Evolutionary conservation across 2,797 vertebrate species (phyloP).

Genomic region (Liparis tanakae): DNA sequence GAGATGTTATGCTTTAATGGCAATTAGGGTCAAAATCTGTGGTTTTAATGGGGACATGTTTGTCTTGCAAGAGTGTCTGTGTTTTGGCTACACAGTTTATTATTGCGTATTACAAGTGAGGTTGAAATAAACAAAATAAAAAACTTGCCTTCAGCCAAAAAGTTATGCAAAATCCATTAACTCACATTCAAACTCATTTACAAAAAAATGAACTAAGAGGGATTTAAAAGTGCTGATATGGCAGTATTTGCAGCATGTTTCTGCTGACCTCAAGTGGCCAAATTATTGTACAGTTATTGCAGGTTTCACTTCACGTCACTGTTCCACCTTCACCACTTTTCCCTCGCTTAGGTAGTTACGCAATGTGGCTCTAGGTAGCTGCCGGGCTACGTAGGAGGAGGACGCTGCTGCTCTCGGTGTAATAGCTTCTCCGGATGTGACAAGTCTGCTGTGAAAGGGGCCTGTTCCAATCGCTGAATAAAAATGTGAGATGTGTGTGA

Average conservation of each 20-base stretch:
- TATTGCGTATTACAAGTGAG: no score
- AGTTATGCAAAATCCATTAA: not conserved
- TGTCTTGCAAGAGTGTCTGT: not conserved
- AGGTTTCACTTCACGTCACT: not conserved
- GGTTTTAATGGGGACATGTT: no score
- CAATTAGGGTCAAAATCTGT: not conserved
- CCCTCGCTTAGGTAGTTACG: not conserved
- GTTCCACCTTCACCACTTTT: not conserved
- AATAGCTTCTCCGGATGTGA: not conserved
- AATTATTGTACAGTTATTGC: not conserved
- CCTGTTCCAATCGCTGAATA: not conserved
- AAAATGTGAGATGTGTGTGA: not conserved
- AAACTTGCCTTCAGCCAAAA: not conserved
- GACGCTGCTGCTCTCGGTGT: not conserved
- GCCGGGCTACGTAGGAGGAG: not conserved
- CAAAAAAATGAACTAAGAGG: not conserved
- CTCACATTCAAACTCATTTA: not conserved
- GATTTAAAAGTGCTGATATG: not conserved
- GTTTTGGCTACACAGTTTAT: not conserved
- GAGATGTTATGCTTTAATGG: no score
- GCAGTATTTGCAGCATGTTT: not conserved
- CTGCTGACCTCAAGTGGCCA: slow-evolving; percentile 2
- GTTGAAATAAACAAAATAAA: not conserved
- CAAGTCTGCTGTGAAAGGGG: not conserved
- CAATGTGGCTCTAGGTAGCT: not conserved